Percentiles rank a stretch among this genome's conserved stretches.
Evolutionary conservation across 2,888 invertebrate genomes (phyloP).

Genomic region (Epistrophe grossulariae): DNA sequence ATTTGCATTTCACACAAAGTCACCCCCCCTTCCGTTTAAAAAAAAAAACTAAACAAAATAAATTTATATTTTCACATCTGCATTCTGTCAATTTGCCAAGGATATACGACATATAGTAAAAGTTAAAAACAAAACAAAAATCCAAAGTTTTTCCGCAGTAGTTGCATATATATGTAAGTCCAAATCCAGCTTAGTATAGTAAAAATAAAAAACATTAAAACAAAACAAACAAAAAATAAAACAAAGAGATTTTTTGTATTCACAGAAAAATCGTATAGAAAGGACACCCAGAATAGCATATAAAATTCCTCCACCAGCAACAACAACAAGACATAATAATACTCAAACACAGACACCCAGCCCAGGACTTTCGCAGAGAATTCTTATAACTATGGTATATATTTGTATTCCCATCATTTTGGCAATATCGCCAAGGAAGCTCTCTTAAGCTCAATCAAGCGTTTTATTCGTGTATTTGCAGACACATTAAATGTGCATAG

Average conservation of each 20-base stretch:
- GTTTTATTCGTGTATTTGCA: conserved; percentile 77
- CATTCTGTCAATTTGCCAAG: conserved; percentile 72
- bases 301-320: conserved; percentile 7
- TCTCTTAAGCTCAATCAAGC: conserved; percentile 77
- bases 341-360: conserved; percentile 19
- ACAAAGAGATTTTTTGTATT: conserved; percentile 30
- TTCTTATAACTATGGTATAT: conserved; percentile 32
- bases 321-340: background rate
- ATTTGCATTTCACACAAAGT: conserved; percentile 40
- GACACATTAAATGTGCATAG: conserved; percentile 78
- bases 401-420: conserved; percentile 74
- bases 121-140: background rate
- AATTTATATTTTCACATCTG: conserved; percentile 54
- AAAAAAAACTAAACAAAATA: conserved; percentile 2
- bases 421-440: conserved; percentile 72
- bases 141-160: conserved; percentile 53
- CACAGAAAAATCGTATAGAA: conserved; percentile 25
- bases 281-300: conserved; percentile 33
- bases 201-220: conserved; percentile 16
- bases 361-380: conserved; percentile 28
- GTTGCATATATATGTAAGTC: conserved; percentile 58
- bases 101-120: conserved; percentile 22
- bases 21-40: background rate
- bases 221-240: conserved; percentile 38
- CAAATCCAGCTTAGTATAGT: conserved; percentile 41